A percentile compares a stretch with the other conserved stretches of the same genome.
Evolutionary conservation across 2,888 invertebrate species (phyloP).

Genomic region (Oscheius myriophilus): DNA sequence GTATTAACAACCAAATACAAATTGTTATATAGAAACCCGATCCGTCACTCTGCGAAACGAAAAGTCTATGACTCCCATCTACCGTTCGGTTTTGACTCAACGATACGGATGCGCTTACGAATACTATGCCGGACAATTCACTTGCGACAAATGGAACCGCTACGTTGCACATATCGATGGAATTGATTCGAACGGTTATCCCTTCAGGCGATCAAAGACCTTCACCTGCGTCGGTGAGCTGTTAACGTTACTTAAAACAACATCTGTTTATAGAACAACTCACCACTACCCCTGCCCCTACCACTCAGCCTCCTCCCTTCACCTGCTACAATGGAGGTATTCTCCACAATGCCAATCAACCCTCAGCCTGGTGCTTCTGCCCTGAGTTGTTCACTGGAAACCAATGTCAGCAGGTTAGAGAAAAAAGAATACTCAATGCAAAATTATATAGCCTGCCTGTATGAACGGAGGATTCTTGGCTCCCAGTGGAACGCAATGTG

Average conservation of each 20-base stretch:
- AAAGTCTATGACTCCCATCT: slow-evolving; percentile 35
- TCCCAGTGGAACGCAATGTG: slow-evolving; percentile 42
- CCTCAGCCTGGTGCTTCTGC: slow-evolving; percentile 54
- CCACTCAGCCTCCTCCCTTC: slow-evolving; percentile 29
- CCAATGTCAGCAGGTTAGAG: slow-evolving; percentile 45
- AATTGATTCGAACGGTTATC: slow-evolving; percentile 48
- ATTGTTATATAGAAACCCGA: slow-evolving; percentile 38
- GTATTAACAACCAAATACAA: neutral
- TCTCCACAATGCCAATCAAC: slow-evolving; percentile 32
- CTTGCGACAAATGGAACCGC: slow-evolving; percentile 38
- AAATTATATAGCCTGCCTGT: slow-evolving; percentile 45
- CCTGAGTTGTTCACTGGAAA: slow-evolving; percentile 50
- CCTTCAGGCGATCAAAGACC: slow-evolving; percentile 52
- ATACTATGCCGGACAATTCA: slow-evolving; percentile 58
- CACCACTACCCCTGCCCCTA: slow-evolving; percentile 38
- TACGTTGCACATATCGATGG: slow-evolving; percentile 55
- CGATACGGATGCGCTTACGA: slow-evolving; percentile 54
- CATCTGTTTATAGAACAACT: slow-evolving; percentile 29
- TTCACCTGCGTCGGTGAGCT: slow-evolving; percentile 52
- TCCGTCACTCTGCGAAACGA: slow-evolving; percentile 48
- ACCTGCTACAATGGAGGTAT: slow-evolving; percentile 47
- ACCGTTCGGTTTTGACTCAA: slow-evolving; percentile 42
- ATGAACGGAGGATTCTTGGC: slow-evolving; percentile 59
- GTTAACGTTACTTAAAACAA: neutral
- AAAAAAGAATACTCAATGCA: too few species aligned